These are phyloP conservation scores for Idaea dimidiata DNA, from an alignment of 2,888 invertebrate genomes.

Conservation along the genomic window DNA sequence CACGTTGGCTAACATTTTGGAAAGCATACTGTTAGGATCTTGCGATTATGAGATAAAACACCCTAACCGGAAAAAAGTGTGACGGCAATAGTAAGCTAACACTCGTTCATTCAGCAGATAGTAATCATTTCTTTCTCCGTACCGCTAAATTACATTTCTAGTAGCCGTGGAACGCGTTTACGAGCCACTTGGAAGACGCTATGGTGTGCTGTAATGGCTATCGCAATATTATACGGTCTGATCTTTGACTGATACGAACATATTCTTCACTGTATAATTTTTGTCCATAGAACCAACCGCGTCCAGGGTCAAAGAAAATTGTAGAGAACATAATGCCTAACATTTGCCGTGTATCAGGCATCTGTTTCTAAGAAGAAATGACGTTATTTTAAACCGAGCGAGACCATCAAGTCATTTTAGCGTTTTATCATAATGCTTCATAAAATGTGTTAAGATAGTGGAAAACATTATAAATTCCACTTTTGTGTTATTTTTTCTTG, in stretches of 20 bases:
- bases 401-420: conserved; percentile 36
- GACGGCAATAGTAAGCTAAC: conserved; percentile 60
- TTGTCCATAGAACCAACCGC: conserved; percentile 62
- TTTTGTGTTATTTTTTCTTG: conserved; percentile 12
- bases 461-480: conserved; percentile 36
- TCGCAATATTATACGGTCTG: conserved; percentile 76
- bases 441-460: conserved; percentile 35
- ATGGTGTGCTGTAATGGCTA: conserved; percentile 74
- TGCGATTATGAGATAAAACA: conserved; percentile 68
- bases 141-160: conserved; percentile 79
- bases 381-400: conserved; percentile 39
- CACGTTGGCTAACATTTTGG: background rate
- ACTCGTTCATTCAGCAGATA: conserved; percentile 71
- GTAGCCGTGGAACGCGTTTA: conserved; percentile 76
- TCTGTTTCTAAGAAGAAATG: conserved; percentile 64
- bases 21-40: conserved; percentile 41
- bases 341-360: conserved; percentile 59
- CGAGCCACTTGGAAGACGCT: conserved; percentile 76
- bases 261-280: conserved; percentile 71
- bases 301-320: conserved; percentile 72
- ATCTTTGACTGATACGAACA: conserved; percentile 69
- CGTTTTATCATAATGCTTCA: conserved; percentile 38
- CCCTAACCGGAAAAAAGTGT: conserved; percentile 71
- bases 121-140: conserved; percentile 73
- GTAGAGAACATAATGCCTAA: conserved; percentile 57